Percentiles rank a stretch among this genome's conserved stretches.
Conservation (phyloP, 2,113 vertebrate genomes). For the Trachemys scripta region DNA sequence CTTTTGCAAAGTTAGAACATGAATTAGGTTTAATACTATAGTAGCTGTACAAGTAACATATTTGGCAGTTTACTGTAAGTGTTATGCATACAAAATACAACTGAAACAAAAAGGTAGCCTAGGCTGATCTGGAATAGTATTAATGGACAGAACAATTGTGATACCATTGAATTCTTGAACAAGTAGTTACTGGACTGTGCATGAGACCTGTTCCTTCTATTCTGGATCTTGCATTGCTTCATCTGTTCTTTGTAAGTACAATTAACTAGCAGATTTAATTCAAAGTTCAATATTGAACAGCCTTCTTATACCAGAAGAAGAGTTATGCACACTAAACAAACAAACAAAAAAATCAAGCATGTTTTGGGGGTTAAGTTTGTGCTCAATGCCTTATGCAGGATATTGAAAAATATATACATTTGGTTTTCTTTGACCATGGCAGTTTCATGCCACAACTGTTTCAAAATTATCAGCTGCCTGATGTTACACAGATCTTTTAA, state of each 20-base stretch:
- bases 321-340: background rate
- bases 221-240: background rate
- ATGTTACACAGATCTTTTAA: background rate
- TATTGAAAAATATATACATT: background rate
- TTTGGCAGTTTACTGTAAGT: background rate
- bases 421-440: background rate
- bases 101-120: background rate
- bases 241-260: background rate
- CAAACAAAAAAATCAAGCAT: no score
- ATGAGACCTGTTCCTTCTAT: background rate
- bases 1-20: background rate
- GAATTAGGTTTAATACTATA: slow-evolving; percentile 2
- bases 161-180: background rate
- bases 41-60: background rate
- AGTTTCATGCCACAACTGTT: background rate
- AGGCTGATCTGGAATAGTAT: background rate
- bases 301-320: background rate
- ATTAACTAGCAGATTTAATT: background rate
- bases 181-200: background rate
- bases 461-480: background rate
- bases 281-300: background rate
- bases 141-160: background rate
- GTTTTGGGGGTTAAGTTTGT: background rate
- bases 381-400: background rate
- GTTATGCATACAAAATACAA: background rate